phyloP scores from a whole-genome alignment of 1,140 invertebrate species.

The Bombus superbus region DNA sequence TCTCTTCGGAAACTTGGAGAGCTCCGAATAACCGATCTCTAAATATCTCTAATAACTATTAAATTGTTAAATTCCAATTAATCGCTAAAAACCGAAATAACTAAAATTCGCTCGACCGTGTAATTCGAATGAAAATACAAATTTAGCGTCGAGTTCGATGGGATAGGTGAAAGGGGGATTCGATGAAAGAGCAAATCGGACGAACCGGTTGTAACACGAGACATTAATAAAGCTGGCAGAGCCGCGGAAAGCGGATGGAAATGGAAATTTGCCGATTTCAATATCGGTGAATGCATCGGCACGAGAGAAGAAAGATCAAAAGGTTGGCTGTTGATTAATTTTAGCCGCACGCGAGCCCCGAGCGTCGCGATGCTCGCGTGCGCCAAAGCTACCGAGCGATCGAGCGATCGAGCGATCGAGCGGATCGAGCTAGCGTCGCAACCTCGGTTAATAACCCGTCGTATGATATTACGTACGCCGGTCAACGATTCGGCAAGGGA shows the following conservation, averaged over 20 bases:
- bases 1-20: no score
- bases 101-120: no score
- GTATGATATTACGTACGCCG: background rate
- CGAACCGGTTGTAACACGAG: background rate
- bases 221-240: conserved; percentile 20
- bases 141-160: background rate
- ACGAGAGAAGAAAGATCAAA: conserved; percentile 5
- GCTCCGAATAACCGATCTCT: no score
- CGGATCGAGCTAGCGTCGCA: background rate
- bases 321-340: background rate
- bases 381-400: background rate
- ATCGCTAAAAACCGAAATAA: no score
- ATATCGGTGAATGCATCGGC: conserved; percentile 6
- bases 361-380: background rate
- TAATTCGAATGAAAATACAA: background rate
- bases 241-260: background rate
- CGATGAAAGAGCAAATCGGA: no score
- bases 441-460: conserved; percentile 23
- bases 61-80: no score
- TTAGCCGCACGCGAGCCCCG: background rate
- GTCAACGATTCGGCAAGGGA: conserved; percentile 12
- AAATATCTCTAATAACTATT: no score
- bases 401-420: no score
- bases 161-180: background rate
- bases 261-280: conserved; percentile 21